Percentiles rank a stretch among this genome's conserved stretches.
Conservation (phyloP, 2,888 invertebrate species). For the Agrochola lota region DNA sequence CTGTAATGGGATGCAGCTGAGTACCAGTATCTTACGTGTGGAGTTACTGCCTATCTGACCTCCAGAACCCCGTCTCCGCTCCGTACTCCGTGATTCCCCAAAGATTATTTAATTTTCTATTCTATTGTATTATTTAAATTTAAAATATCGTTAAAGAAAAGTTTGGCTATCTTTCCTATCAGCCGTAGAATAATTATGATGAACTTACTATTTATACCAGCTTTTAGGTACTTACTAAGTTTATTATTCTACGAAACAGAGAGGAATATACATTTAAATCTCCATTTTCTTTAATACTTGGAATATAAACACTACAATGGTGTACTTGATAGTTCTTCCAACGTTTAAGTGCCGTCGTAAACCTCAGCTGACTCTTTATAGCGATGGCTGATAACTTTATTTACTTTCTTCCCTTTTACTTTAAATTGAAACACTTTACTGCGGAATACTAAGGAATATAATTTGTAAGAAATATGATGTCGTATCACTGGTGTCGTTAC, state of each 20-base stretch:
- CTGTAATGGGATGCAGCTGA: background rate
- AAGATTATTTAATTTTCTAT: background rate
- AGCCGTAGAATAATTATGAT: background rate
- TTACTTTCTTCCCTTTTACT: constrained; percentile 37
- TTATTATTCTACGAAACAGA: constrained; percentile 13
- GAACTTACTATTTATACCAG: background rate
- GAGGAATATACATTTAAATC: constrained; percentile 42
- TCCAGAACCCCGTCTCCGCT: background rate
- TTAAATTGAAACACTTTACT: constrained; percentile 50
- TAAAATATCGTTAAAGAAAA: background rate
- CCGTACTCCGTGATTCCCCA: background rate
- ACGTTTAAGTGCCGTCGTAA: constrained; percentile 56
- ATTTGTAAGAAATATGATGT: constrained; percentile 11
- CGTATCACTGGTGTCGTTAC: background rate
- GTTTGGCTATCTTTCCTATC: background rate
- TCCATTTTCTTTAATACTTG: constrained; percentile 44
- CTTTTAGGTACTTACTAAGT: background rate
- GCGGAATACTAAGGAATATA: background rate
- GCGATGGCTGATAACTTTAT: constrained; percentile 49
- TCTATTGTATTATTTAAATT: background rate
- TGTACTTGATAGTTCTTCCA: constrained; percentile 49
- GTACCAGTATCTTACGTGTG: background rate
- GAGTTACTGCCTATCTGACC: background rate
- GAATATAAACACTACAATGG: constrained; percentile 48
- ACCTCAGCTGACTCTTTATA: constrained; percentile 41